Base-by-base conservation (phyloP, 2,113 vertebrate species). In the Anser brachyrhynchus region DNA sequence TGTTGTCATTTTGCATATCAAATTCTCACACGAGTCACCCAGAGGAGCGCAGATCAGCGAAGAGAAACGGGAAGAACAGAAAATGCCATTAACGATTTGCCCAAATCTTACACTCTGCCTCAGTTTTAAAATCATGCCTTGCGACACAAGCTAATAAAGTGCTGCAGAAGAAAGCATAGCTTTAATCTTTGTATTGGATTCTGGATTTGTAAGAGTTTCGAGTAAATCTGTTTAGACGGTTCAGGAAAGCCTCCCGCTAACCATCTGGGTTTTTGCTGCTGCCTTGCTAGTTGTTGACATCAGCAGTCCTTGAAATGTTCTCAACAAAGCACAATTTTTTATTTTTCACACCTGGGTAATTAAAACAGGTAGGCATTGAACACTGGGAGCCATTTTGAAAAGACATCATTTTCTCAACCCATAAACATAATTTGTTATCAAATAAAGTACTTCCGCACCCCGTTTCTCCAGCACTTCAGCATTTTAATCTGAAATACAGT, bases 391-490 rank as follows among this genome's bases (percentile, higher is more conserved):
- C 54, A 65, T 92, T 97, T 96, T 93, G 59, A 87, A 95, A 74
- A 96, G 75, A 65, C 73, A 91, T 84, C 14, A 64, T 94, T 97
- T 97, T 92, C 83, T 89, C 80, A 95, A 72, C 43, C 23, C 84
- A 92, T 88, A 92, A 96, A 94, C 78, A 78, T 90, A 91, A 96
- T 93, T 80, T 95, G 80, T 65, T 91, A 86, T 85, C 78, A 75
- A 94, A 96, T 96, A 93, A 96, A 94, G 72, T 91, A 93, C 84
- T 95, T 95, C 84, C 83, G 91, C 78, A 85, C 73, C 70, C 54
- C 84, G 92, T 93, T 96, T 96, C 89, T 93, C 44, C 75, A 89
- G 80, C 37, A 81, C 69, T 79, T 89, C 18, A 94, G 84, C 73
- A 89, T 91, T 95, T 86, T 86, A 90, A 93, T 93, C 86, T 92